These are phyloP conservation scores for Pollenia amentaria DNA, from an alignment of 2,888 invertebrate species.

Conservation along the genomic window DNA sequence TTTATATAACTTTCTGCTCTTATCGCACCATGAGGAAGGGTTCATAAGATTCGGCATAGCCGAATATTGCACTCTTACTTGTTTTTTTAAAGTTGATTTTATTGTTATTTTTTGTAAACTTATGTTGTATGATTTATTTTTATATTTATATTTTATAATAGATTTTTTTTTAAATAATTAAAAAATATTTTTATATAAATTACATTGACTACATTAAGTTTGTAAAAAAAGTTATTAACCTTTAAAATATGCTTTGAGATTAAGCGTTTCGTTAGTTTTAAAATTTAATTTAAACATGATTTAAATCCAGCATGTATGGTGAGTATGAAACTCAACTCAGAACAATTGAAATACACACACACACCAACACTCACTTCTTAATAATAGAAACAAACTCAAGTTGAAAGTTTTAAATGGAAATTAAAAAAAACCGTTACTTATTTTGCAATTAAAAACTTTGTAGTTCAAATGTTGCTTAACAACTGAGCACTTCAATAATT, in stretches of 20 bases:
- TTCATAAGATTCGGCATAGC: too few species aligned
- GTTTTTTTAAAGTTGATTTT: too few species aligned
- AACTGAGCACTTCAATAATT: slow-evolving; percentile 50
- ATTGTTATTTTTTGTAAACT: too few species aligned
- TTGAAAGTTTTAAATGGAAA: not conserved
- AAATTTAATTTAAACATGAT: not conserved
- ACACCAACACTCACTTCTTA: not conserved
- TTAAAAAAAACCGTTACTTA: slow-evolving; percentile 18
- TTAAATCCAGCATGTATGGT: not conserved
- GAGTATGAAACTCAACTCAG: not conserved
- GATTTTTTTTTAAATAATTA: too few species aligned
- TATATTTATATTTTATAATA: too few species aligned
- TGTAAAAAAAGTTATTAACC: not conserved
- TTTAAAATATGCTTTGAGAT: not conserved
- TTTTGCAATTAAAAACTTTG: slow-evolving; percentile 26
- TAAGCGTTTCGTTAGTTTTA: not conserved
- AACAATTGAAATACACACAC: not conserved
- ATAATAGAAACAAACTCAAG: not conserved
- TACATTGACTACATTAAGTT: too few species aligned
- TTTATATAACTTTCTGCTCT: too few species aligned
- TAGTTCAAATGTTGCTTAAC: slow-evolving; percentile 48
- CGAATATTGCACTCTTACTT: too few species aligned
- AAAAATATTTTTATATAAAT: too few species aligned
- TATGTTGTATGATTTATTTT: too few species aligned
- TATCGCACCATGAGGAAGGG: too few species aligned